Conservation (phyloP, 2,888 invertebrate species). For the Spodoptera exigua region DNA sequence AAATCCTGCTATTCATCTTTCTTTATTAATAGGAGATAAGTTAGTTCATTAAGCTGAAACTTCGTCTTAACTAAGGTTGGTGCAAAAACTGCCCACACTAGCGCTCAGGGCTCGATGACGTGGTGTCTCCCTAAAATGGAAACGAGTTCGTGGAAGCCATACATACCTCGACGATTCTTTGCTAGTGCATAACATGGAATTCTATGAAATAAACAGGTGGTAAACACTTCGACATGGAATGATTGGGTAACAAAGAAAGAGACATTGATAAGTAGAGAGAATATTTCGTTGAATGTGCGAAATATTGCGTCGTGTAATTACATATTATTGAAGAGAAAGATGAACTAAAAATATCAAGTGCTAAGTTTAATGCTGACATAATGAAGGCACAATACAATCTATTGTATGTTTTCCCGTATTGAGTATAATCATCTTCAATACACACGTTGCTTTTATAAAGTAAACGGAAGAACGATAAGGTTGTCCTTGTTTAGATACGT, state of each 20-base stretch:
- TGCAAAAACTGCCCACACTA: slow-evolving; percentile 58
- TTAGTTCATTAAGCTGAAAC: slow-evolving; percentile 51
- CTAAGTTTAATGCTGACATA: slow-evolving; percentile 45
- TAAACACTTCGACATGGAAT: slow-evolving; percentile 21
- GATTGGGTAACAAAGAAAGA: slow-evolving; percentile 36
- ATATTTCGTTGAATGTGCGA: slow-evolving; percentile 4
- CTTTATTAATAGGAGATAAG: slow-evolving; percentile 39
- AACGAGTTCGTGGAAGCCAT: slow-evolving; percentile 59
- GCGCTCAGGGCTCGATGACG: slow-evolving; percentile 60
- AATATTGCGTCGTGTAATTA: too few species aligned
- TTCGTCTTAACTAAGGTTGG: slow-evolving; percentile 61
- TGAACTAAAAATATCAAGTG: slow-evolving; percentile 21
- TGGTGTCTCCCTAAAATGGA: slow-evolving; percentile 65
- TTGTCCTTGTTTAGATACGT: slow-evolving; percentile 70
- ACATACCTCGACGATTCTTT: slow-evolving; percentile 55
- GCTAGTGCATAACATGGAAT: slow-evolving; percentile 52
- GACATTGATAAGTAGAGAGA: slow-evolving; percentile 3
- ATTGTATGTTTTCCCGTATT: slow-evolving; percentile 47
- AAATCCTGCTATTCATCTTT: slow-evolving; percentile 34
- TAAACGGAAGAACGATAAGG: slow-evolving; percentile 75
- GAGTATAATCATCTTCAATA: slow-evolving; percentile 56
- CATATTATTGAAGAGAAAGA: too few species aligned
- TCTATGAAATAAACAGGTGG: slow-evolving; percentile 52
- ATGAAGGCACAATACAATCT: slow-evolving; percentile 48
- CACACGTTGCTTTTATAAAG: slow-evolving; percentile 69